Base-by-base conservation (phyloP, 2,888 invertebrate genomes). In the Oscheius myriophilus region DNA sequence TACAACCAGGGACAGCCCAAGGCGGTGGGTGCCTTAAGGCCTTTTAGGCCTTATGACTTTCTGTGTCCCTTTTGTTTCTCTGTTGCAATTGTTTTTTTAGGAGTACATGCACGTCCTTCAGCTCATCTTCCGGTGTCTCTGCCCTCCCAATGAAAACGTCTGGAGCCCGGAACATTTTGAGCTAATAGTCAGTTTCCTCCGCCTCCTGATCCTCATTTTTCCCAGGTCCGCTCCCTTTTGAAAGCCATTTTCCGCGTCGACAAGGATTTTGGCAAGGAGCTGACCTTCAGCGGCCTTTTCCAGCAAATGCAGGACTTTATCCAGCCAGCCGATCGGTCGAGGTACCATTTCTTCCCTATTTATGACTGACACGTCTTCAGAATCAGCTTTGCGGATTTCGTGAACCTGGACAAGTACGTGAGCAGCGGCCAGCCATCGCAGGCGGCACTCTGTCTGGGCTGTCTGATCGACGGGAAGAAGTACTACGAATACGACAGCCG, bases 401-500 rank as follows among this genome's bases (percentile, higher is more conserved):
- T n/a, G 18, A 39, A 26, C 9, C 25, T 61, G 26, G 61, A 61
- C 39, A 46, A 61, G n/a, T 33, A 61, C 18, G 23, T 61, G 16
- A 12, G 46, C 25, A 46, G 49, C n/a, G 61, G 61, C 9, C 21
- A n/a, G 12, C 16, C 23, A 2, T 55, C 54, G n/a, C 45, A 41
- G 21, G 16, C 64, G 14, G 45, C 43, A 0, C 46, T 65, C 9
- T 54, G 53, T 16, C 26, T 65, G 7, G 64, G 64, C 14, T 53
- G 53, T 39, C 26, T 65, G 39, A 39, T 65, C 18, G 64, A 65
- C 45, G 64, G 53, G 16, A 12, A 16, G 33, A 53, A 65, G 54
- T 65, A 53, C 54, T 26, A 43, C 2, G 25, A 33, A 23, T 65
- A 65, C 39, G 64, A 65, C 14, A 65, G 53, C 25, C 54, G 64